Evolutionary conservation across 2,113 vertebrate genomes (phyloP).

Genomic region (Gnathonemus longibarbis): DNA sequence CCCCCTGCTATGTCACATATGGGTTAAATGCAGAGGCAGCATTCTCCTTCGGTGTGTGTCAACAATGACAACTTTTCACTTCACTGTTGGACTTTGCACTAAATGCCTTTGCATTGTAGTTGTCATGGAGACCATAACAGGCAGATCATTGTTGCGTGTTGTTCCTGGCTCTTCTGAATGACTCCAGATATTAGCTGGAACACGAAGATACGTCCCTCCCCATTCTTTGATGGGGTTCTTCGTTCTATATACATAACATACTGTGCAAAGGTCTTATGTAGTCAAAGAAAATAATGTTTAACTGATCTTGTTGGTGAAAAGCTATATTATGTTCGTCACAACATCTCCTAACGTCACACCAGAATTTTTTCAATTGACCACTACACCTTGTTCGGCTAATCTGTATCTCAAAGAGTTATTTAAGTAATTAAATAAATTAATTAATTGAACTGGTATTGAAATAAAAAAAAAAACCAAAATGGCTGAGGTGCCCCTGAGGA

Average conservation of each 20-base stretch:
- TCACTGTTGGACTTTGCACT: neutral
- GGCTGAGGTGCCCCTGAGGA: neutral
- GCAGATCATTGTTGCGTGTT: neutral
- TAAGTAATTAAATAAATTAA: neutral
- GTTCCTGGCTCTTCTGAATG: neutral
- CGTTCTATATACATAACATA: neutral
- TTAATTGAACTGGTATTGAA: neutral
- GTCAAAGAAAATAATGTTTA: neutral
- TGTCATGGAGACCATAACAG: neutral
- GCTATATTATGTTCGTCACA: neutral
- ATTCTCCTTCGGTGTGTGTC: too few species aligned
- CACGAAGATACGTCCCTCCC: neutral
- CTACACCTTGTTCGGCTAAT: neutral
- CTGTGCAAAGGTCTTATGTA: neutral
- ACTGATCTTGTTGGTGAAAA: neutral
- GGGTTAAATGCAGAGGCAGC: too few species aligned
- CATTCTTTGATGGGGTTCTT: neutral
- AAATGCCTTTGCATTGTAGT: neutral
- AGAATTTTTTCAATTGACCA: neutral
- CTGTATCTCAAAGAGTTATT: neutral
- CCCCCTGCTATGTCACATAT: too few species aligned
- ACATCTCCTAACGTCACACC: neutral
- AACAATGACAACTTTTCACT: too few species aligned
- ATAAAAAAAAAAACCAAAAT: neutral
- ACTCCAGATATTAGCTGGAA: neutral